Percentiles rank a stretch among this genome's conserved stretches.
Evolutionary conservation across 2,113 vertebrate genomes (phyloP).

Genomic region (Sinocyclocheilus anophthalmus): DNA sequence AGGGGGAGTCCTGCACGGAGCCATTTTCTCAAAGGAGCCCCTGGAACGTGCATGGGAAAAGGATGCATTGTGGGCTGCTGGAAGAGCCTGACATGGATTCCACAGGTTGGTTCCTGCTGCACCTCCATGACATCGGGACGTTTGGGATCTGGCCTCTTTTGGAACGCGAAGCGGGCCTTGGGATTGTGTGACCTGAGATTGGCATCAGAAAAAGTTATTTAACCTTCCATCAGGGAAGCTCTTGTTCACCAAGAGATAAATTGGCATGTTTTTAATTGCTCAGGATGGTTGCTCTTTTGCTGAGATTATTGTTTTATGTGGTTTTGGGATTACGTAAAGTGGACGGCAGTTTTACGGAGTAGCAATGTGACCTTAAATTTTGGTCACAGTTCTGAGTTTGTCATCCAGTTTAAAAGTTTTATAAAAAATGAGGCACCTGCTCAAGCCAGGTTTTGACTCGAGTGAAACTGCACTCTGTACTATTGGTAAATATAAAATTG

Average conservation of each 20-base stretch:
- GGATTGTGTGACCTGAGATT: constrained; percentile 44
- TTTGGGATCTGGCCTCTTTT: constrained; percentile 53
- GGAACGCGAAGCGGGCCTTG: constrained; percentile 39
- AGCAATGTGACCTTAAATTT: neutral
- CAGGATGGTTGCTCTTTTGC: constrained; percentile 24
- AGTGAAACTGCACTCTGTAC: neutral
- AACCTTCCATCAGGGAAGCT: neutral
- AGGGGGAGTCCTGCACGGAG: constrained; percentile 72
- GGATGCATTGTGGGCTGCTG: constrained; percentile 99
- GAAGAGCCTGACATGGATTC: constrained; percentile 99
- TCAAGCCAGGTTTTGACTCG: neutral
- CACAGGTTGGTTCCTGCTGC: constrained; percentile 89
- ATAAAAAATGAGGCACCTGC: constrained; percentile 9
- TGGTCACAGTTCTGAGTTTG: neutral
- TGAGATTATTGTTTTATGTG: neutral
- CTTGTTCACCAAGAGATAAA: constrained; percentile 37
- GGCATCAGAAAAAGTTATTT: constrained; percentile 40
- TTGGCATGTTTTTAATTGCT: constrained; percentile 27
- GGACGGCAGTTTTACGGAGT: constrained; percentile 14
- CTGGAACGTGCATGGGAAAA: constrained; percentile 94
- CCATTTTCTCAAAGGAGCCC: constrained; percentile 83
- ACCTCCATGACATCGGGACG: constrained; percentile 55
- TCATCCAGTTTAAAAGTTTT: neutral
- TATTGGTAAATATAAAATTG: neutral
- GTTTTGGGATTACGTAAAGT: constrained; percentile 25